Conservation (phyloP, 2,113 vertebrate species). For the Aphyosemion australe region DNA sequence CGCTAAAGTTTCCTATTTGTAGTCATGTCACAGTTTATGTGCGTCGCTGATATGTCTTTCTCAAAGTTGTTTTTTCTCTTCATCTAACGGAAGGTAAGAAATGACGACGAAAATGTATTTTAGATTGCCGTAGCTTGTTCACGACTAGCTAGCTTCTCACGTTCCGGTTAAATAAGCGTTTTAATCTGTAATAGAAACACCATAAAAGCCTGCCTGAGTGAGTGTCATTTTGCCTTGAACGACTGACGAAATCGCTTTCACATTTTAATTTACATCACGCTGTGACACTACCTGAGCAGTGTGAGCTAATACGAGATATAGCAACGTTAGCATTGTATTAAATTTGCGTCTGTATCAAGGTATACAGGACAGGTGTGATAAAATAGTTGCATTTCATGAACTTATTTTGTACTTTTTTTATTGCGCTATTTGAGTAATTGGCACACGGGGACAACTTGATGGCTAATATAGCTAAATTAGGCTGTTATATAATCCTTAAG, state of each 20-base stretch:
- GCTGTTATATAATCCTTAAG: slow-evolving; percentile 36
- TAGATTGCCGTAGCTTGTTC: slow-evolving; percentile 37
- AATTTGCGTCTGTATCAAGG: too few species aligned
- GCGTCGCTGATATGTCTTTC: slow-evolving; percentile 37
- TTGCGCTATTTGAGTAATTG: too few species aligned
- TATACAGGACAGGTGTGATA: background rate
- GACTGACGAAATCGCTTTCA: background rate
- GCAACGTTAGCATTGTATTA: background rate
- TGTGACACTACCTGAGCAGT: background rate
- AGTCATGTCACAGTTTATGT: slow-evolving; percentile 64
- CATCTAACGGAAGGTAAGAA: slow-evolving; percentile 80
- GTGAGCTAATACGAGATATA: background rate
- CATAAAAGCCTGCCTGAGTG: too few species aligned
- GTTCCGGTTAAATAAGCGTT: background rate
- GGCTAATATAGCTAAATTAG: slow-evolving; percentile 8
- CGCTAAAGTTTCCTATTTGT: background rate
- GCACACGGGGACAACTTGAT: too few species aligned
- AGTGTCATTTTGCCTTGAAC: background rate
- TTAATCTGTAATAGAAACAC: too few species aligned
- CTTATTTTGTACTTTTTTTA: too few species aligned
- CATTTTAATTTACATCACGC: background rate
- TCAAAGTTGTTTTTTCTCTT: slow-evolving; percentile 46
- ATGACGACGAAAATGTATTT: background rate
- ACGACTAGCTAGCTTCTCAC: slow-evolving; percentile 21
- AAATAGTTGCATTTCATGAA: too few species aligned